Evolutionary conservation across 2,113 vertebrate species (phyloP).

Genomic region (Synchiropus splendidus): DNA sequence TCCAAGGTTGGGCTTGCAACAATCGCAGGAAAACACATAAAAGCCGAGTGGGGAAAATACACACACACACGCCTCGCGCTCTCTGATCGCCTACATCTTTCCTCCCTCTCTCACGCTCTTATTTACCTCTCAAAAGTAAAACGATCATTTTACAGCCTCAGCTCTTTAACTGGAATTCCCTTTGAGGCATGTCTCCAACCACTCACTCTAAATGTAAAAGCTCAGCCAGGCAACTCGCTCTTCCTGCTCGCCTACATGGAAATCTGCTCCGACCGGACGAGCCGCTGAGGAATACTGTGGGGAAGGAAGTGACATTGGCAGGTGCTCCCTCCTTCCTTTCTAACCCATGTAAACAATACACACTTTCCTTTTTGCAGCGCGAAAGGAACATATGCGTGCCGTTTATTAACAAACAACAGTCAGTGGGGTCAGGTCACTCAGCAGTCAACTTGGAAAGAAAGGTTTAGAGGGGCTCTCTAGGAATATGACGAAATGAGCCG

Average conservation of each 20-base stretch:
- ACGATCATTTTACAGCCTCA: constrained; percentile 35
- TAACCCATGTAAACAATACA: constrained; percentile 66
- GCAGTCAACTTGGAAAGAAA: neutral
- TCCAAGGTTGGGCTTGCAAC: constrained; percentile 41
- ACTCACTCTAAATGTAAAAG: constrained; percentile 28
- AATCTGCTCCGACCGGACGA: constrained; percentile 45
- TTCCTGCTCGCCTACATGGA: constrained; percentile 41
- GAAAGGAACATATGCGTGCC: neutral
- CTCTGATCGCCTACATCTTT: constrained; percentile 36
- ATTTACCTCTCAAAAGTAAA: constrained; percentile 17
- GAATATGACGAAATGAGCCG: too few relatives aligned
- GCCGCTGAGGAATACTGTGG: constrained; percentile 28
- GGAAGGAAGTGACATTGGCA: constrained; percentile 71
- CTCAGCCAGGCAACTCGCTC: constrained; percentile 22
- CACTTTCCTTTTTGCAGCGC: constrained; percentile 12
- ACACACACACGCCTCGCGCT: constrained; percentile 13
- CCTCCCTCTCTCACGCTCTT: constrained; percentile 25
- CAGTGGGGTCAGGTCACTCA: neutral
- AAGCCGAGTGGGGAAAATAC: constrained; percentile 2
- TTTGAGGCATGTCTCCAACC: constrained; percentile 16
- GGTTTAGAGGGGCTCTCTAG: neutral
- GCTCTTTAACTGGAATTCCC: constrained; percentile 20
- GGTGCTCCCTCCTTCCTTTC: constrained; percentile 61
- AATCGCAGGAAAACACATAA: constrained; percentile 51
- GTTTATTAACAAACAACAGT: constrained; percentile 1